Evolutionary conservation across 2,113 vertebrate genomes (phyloP).

Genomic region (Pavo muticus): DNA sequence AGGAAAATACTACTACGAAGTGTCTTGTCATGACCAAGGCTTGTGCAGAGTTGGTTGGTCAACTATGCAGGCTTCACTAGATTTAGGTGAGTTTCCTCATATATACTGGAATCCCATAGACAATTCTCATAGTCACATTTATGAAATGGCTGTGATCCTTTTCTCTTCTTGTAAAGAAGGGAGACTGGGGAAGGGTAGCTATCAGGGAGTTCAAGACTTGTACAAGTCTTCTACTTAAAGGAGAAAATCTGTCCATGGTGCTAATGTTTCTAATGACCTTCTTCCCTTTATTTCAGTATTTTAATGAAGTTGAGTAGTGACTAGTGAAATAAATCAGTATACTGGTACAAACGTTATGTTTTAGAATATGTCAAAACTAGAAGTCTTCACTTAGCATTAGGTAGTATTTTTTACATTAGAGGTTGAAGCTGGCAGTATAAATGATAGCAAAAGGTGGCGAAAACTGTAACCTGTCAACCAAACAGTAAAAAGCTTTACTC

Average conservation of each 20-base stretch:
- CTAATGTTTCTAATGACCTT: not conserved
- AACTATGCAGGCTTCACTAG: conserved; percentile 90
- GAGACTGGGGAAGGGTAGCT: not conserved
- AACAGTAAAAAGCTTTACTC: not conserved
- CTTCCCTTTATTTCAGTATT: not conserved
- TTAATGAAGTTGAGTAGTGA: not conserved
- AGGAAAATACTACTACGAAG: conserved; percentile 95
- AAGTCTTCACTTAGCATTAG: not conserved
- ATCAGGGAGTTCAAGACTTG: rapidly evolving
- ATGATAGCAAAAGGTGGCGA: not conserved
- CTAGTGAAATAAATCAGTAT: not conserved
- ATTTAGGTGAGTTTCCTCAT: conserved; percentile 85
- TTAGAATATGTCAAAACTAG: not conserved
- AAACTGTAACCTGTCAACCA: not conserved
- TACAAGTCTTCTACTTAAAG: not conserved
- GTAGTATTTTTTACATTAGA: not conserved
- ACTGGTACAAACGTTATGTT: not conserved
- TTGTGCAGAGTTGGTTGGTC: conserved; percentile 97
- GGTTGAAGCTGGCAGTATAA: not conserved
- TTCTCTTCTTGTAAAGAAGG: not conserved
- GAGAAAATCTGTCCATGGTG: not conserved
- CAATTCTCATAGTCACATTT: not conserved
- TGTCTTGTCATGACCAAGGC: conserved; percentile 94
- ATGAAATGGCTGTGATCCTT: not conserved
- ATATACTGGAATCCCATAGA: not conserved